Conservation (phyloP, 2,888 invertebrate species). For the Tachina grossa region DNA sequence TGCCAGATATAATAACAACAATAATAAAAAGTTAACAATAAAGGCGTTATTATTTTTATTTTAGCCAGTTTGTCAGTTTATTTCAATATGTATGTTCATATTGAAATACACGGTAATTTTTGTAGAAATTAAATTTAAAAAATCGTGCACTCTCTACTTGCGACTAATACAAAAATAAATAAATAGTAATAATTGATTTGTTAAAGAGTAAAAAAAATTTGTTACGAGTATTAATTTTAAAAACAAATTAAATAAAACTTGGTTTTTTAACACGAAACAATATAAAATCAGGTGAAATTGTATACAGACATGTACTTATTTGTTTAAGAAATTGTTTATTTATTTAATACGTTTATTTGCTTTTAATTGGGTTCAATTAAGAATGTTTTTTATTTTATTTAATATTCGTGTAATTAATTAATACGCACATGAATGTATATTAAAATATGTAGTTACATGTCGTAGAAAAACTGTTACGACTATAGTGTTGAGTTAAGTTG, state of each 20-base stretch:
- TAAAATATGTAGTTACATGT: too few species aligned
- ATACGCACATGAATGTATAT: too few species aligned
- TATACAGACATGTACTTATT: not conserved
- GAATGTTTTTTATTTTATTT: not conserved
- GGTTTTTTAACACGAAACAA: not conserved
- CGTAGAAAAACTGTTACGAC: too few species aligned
- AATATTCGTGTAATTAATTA: not conserved
- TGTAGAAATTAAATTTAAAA: not conserved
- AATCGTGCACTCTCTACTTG: not conserved
- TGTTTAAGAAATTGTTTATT: conserved; percentile 22
- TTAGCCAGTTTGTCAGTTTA: conserved; percentile 41
- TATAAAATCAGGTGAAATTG: conserved; percentile 23
- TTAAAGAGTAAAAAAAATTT: not conserved
- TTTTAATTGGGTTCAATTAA: not conserved
- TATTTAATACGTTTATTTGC: conserved; percentile 2
- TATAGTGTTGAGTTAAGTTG: too few species aligned
- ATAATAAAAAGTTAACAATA: conserved; percentile 32
- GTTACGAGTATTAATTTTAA: conserved; percentile 9
- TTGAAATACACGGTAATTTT: conserved; percentile 43
- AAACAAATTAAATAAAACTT: conserved; percentile 26
- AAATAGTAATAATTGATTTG: not conserved
- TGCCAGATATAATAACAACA: conserved; percentile 7
- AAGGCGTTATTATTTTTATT: conserved; percentile 46
- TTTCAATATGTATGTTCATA: conserved; percentile 54
- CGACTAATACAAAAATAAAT: not conserved